phyloP scores from a whole-genome alignment of 2,797 vertebrate genomes.

The Bradypus variegatus region DNA sequence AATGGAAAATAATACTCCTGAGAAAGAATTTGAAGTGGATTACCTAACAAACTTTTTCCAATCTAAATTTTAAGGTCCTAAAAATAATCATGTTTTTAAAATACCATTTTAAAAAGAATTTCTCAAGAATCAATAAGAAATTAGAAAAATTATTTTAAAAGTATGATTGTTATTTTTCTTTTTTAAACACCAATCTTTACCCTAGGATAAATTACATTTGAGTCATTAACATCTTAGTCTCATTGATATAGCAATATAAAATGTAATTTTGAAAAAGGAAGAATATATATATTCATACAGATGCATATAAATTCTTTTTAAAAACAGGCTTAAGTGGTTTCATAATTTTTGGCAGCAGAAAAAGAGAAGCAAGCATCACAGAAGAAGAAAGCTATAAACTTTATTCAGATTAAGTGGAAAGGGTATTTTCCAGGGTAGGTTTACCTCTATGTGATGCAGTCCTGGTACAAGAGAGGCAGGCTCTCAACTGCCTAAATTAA shows the following conservation, averaged over 20 bases:
- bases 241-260: not conserved
- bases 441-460: not conserved
- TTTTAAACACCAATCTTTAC: not conserved
- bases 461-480: not conserved
- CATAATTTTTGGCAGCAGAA: not conserved
- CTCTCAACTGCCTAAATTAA: not conserved
- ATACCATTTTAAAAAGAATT: conserved; percentile 18
- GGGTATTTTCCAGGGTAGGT: not conserved
- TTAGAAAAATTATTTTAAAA: conserved; percentile 1
- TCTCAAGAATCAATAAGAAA: not conserved
- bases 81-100: conserved; percentile 2
- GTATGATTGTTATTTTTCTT: not conserved
- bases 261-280: not conserved
- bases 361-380: not conserved
- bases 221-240: not conserved
- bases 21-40: conserved; percentile 32
- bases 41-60: not conserved
- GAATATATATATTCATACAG: not conserved
- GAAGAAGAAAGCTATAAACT: not conserved
- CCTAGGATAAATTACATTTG: not conserved
- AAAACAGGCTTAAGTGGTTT: not conserved
- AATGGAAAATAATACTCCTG: conserved; percentile 12
- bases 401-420: conserved; percentile 1
- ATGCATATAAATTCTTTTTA: not conserved
- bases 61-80: conserved; percentile 5